These are phyloP conservation scores for Tetropium fuscum DNA, from an alignment of 2,888 invertebrate genomes.

Conservation along the genomic window DNA sequence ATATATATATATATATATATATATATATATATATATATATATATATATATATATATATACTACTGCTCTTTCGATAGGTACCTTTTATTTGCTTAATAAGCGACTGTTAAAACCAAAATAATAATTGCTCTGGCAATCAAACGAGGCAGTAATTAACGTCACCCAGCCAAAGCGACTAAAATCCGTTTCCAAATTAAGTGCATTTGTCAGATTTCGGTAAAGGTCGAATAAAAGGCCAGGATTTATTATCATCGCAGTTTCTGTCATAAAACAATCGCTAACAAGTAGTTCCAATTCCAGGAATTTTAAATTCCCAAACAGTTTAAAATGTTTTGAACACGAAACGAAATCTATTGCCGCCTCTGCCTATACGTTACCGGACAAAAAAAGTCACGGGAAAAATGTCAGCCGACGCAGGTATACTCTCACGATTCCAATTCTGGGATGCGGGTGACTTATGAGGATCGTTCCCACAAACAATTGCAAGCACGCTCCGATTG, in stretches of 20 bases:
- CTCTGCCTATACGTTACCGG: slow-evolving; percentile 61
- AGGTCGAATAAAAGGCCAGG: slow-evolving; percentile 38
- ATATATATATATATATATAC: too few relatives aligned
- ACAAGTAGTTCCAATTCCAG: slow-evolving; percentile 65
- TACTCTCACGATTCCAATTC: slow-evolving; percentile 59
- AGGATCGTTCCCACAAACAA: slow-evolving; percentile 61
- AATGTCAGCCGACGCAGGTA: slow-evolving; percentile 59
- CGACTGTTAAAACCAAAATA: too few relatives aligned
- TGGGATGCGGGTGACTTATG: slow-evolving; percentile 61
- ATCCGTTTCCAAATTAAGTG: slow-evolving; percentile 22
- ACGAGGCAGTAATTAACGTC: slow-evolving; percentile 11
- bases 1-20: too few relatives aligned
- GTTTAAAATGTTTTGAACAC: slow-evolving; percentile 66
- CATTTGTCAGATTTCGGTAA: slow-evolving; percentile 31
- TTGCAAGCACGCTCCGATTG: slow-evolving; percentile 58
- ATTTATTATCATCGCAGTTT: slow-evolving; percentile 43
- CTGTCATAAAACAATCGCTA: slow-evolving; percentile 62
- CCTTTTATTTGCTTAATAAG: too few relatives aligned
- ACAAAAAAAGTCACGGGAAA: slow-evolving; percentile 58
- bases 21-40: too few relatives aligned
- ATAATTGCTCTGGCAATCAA: too few relatives aligned
- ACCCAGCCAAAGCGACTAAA: slow-evolving; percentile 1
- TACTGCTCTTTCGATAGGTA: too few relatives aligned
- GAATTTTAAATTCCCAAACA: slow-evolving; percentile 65
- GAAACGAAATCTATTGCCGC: slow-evolving; percentile 65